Conservation (phyloP, 2,797 vertebrate species). For the Tokudaia tokunoshimensis region DNA sequence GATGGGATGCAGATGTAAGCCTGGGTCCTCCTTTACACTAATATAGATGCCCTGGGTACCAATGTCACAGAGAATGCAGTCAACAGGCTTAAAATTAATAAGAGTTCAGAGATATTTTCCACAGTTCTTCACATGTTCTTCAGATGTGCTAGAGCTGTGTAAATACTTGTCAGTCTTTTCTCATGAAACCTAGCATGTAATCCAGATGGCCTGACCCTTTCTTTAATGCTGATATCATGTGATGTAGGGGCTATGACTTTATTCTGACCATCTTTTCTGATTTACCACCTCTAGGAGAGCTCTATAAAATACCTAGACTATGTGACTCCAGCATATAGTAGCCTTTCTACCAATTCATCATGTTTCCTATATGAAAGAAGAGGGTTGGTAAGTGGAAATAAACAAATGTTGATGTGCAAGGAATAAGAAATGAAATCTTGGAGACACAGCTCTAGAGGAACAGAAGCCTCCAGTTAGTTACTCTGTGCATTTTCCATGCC, state of each 20-base stretch:
- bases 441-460: neutral
- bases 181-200: neutral
- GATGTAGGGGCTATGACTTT: neutral
- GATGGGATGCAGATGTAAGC: neutral
- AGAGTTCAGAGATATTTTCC: neutral
- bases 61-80: neutral
- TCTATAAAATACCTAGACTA: neutral
- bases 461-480: neutral
- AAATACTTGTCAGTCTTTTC: neutral
- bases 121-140: constrained; percentile 29
- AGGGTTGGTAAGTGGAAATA: neutral
- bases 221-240: neutral
- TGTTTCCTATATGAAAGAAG: neutral
- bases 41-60: neutral
- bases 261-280: neutral
- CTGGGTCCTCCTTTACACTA: neutral
- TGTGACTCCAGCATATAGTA: neutral
- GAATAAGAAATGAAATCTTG: neutral
- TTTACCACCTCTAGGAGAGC: neutral
- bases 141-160: neutral
- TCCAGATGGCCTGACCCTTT: neutral
- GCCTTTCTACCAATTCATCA: neutral
- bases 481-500: neutral
- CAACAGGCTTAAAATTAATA: neutral
- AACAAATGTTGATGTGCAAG: neutral